phyloP scores from a whole-genome alignment of 2,797 vertebrate species.

The Antrozous pallidus region DNA sequence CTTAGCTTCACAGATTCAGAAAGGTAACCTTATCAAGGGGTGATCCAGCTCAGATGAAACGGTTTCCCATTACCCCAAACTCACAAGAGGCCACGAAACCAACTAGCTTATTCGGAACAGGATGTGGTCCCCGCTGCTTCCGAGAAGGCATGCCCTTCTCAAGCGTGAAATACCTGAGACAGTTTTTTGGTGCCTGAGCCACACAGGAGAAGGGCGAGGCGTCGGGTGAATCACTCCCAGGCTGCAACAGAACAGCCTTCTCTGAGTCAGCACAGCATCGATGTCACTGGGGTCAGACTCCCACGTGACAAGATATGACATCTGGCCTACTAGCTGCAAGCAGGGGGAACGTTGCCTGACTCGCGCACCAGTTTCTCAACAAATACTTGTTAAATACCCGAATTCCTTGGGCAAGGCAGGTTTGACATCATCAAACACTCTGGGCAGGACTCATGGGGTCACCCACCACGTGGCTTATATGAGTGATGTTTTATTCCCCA shows the following conservation, averaged over 20 bases:
- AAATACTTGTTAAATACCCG: not conserved
- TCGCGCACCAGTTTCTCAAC: not conserved
- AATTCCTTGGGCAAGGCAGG: not conserved
- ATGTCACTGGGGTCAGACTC: not conserved
- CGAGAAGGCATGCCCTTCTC: not conserved
- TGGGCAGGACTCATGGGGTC: not conserved
- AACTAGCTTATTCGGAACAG: not conserved
- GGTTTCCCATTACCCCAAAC: not conserved
- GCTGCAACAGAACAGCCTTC: not conserved
- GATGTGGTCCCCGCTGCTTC: not conserved
- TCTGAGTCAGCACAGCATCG: not conserved
- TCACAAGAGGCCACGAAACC: not conserved
- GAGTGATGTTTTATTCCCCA: not conserved
- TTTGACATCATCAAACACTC: not conserved
- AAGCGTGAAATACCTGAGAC: not conserved
- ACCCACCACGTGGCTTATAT: not conserved
- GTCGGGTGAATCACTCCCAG: not conserved
- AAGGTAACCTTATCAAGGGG: not conserved
- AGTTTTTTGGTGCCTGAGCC: accelerated
- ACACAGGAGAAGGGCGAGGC: not conserved
- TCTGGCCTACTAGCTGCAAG: not conserved
- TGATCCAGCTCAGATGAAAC: not conserved
- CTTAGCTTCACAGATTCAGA: not conserved
- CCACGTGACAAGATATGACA: accelerated
- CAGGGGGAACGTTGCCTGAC: not conserved